Evolutionary conservation across 2,888 invertebrate genomes (phyloP).

Genomic region (Suillia variegata): DNA sequence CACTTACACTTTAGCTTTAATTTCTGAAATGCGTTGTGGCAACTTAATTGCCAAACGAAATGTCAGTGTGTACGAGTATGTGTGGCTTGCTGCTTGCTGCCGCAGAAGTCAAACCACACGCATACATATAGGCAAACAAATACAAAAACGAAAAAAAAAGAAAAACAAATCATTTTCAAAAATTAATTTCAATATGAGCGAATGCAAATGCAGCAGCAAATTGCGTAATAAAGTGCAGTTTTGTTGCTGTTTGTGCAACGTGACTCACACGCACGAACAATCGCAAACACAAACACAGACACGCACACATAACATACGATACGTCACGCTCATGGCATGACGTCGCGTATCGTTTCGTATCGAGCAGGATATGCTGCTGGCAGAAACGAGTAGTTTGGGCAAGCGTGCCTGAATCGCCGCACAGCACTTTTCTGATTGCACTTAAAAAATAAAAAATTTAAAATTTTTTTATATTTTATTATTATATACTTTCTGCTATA

Average conservation of each 20-base stretch:
- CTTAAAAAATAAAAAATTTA: too few relatives aligned
- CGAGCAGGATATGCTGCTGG: neutral
- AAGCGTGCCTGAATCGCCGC: too few relatives aligned
- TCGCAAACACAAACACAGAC: neutral
- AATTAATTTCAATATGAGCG: too few relatives aligned
- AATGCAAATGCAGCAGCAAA: too few relatives aligned
- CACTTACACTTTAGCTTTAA: too few relatives aligned
- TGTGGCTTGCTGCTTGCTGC: neutral
- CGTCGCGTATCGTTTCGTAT: too few relatives aligned
- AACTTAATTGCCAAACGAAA: conserved; percentile 1
- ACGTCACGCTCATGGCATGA: neutral
- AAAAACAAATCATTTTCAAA: neutral
- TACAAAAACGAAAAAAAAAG: neutral
- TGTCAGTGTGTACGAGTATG: neutral
- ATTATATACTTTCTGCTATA: too few relatives aligned
- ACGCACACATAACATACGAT: neutral
- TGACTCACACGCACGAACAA: neutral
- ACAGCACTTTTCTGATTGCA: too few relatives aligned
- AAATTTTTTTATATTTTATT: too few relatives aligned
- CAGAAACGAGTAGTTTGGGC: too few relatives aligned
- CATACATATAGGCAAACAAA: neutral
- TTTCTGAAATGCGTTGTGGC: neutral
- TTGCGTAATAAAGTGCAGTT: neutral
- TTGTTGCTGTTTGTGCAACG: neutral
- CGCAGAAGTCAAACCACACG: neutral